Evolutionary conservation across 2,797 vertebrate species (phyloP), one percentile per base, ranked within the genome.

Genomic region (Heterohyrax brucei): DNA sequence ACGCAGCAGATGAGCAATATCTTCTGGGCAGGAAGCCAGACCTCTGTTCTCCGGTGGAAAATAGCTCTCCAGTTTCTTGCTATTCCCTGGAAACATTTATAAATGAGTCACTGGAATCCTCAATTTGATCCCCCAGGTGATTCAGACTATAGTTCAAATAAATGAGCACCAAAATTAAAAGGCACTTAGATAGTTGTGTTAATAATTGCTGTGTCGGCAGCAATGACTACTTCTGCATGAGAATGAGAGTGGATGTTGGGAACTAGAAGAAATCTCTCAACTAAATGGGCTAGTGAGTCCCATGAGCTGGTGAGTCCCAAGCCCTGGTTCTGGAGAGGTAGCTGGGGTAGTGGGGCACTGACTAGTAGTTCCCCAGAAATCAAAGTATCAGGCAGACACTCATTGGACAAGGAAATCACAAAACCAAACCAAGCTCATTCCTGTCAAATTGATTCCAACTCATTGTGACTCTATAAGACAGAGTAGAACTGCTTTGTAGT

Each of bases 31-130:
- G 78, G 62, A 66, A 1, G 96, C 96, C 97, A 97, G 94, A 24
- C n/a, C 56, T 95, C 94, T 91, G 94, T 95, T 94, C 89, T 96
- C 96, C 96, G 95, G 97, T 97, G 96, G 96, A 91, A 97, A 97
- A 90, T 86, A 82, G 78, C 39, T 91, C 93, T 97, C 79, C 91
- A 73, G 68, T 87, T 97, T 97, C 94, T 97, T 96, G 87, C 62
- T 33, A 68, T 97, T 98, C 98, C 77, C 82, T 97, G 98, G 87
- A 96, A 97, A 97, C 97, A 97, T 97, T 98, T 98, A 97, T 97
- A 97, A 97, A 92, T 96, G 86, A 96, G 97, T 98, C 98, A 98
- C 96, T 96, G 91, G 97, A 97, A 97, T 98, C 97, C 87, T 98
- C 77, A 78, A 73, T 97, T 97, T 98, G 97, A 98, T 98, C 96